A percentile compares a stretch with the other conserved stretches of the same genome.
phyloP scores from a whole-genome alignment of 2,888 invertebrate genomes.

The Oscheius onirici region DNA sequence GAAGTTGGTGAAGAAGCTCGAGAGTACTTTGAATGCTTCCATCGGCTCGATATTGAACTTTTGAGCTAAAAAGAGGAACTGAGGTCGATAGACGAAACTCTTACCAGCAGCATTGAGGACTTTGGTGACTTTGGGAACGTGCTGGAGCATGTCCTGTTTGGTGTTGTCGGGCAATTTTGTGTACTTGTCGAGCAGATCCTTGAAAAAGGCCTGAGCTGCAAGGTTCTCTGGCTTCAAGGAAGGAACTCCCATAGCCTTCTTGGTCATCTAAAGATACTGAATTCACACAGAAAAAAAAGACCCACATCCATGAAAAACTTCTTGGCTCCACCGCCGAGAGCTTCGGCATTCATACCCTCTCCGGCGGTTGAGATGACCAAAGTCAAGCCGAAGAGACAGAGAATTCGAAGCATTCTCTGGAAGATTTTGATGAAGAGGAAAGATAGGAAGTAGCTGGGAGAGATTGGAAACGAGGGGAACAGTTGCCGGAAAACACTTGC shows the following conservation, averaged over 20 bases:
- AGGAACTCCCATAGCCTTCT: slow-evolving; percentile 55
- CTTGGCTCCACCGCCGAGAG: slow-evolving; percentile 44
- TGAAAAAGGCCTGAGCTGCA: slow-evolving; percentile 53
- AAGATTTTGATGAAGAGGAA: background rate
- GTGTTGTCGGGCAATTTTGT: slow-evolving; percentile 49
- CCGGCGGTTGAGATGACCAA: background rate
- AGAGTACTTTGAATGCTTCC: slow-evolving; percentile 50
- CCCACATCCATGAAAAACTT: slow-evolving; percentile 51
- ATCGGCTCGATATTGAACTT: slow-evolving; percentile 55
- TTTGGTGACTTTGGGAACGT: slow-evolving; percentile 51
- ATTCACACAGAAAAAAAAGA: background rate
- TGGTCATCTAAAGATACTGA: slow-evolving; percentile 48
- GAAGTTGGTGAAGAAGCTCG: slow-evolving; percentile 54
- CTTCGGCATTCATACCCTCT: slow-evolving; percentile 43
- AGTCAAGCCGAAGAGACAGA: background rate
- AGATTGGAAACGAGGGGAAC: background rate
- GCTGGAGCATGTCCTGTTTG: slow-evolving; percentile 50
- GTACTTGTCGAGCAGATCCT: slow-evolving; percentile 46
- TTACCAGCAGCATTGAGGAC: slow-evolving; percentile 51
- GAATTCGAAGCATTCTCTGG: background rate
- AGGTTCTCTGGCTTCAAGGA: slow-evolving; percentile 52
- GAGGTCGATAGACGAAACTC: background rate
- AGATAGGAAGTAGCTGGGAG: background rate
- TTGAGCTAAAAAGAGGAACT: slow-evolving; percentile 38
- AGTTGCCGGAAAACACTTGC: background rate